Percentiles rank a stretch among this genome's conserved stretches.
phyloP scores from a whole-genome alignment of 2,888 invertebrate genomes.

The Cremastinae sp. region DNA sequence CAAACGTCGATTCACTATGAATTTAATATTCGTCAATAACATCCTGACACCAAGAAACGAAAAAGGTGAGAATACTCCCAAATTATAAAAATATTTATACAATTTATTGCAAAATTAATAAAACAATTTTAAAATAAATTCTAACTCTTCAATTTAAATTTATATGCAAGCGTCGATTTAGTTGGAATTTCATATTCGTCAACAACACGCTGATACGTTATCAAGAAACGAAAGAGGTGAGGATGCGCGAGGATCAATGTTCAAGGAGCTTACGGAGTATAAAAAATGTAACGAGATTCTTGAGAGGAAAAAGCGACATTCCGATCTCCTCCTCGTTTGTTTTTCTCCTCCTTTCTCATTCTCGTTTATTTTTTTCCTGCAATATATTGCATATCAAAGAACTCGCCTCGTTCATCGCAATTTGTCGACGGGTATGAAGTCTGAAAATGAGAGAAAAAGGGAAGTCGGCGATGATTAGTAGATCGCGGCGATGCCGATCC shows the following conservation, averaged over 20 bases:
- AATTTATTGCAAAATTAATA: too few species aligned
- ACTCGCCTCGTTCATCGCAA: slow-evolving; percentile 36
- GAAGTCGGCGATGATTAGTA: slow-evolving; percentile 23
- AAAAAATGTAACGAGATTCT: slow-evolving; percentile 27
- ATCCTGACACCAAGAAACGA: too few species aligned
- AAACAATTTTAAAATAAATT: too few species aligned
- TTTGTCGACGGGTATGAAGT: slow-evolving; percentile 21
- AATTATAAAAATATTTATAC: too few species aligned
- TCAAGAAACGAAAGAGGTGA: slow-evolving; percentile 37
- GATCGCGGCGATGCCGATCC: slow-evolving; percentile 44
- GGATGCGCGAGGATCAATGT: slow-evolving; percentile 32
- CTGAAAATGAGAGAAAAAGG: slow-evolving; percentile 4
- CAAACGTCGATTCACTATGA: too few species aligned
- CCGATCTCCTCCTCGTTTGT: slow-evolving; percentile 29
- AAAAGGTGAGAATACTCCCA: too few species aligned
- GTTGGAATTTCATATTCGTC: slow-evolving; percentile 3
- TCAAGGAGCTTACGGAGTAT: slow-evolving; percentile 36
- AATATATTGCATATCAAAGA: slow-evolving; percentile 35
- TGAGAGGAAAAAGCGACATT: slow-evolving; percentile 18
- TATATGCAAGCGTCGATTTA: slow-evolving; percentile 31
- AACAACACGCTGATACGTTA: slow-evolving; percentile 41
- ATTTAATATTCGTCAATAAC: too few species aligned
- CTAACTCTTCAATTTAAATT: too few species aligned
- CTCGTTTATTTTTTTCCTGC: slow-evolving; percentile 8
- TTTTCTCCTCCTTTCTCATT: too few species aligned